Base-by-base conservation (phyloP, 2,888 invertebrate species). In the Lottia scabra region DNA sequence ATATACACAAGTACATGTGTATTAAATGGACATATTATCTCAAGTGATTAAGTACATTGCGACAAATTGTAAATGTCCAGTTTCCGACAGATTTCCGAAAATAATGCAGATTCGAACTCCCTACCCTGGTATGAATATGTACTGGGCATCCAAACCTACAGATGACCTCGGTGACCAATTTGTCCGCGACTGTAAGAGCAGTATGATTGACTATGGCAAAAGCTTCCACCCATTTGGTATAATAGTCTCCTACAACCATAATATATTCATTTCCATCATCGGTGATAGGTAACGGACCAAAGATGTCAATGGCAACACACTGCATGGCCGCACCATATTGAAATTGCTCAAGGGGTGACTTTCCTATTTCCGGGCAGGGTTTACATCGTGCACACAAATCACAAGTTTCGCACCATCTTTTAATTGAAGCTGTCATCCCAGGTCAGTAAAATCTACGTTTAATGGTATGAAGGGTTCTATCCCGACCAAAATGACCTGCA, bases 381-480 rank as follows among this genome's bases (percentile, higher is more conserved):
- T 79, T 79, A 26, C 75, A 30, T 15, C 69, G 48, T 38, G 76
- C 74, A 70, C 79, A 79, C 5, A 71, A 16, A 43, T 75, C 74
- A 72, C 77, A 79, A 19, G 65, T 26, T 45, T 65, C 46, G 63
- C 74, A 75, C 78, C 75, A 78, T 30, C 48, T 46, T 68, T 70
- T 73, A 5, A 78, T 38, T 30, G 48, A 38, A 15, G 66, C 67
- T 12, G 71, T 48, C 27, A 76, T 65, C 13, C 75, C 67, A 12
- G 78, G 75, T 72, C 79, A 79, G 44, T 74, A 75, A 66, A 76
- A 78, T 16, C 76, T 63, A 19, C 66, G 13, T 43, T 73, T 64
- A 8, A 76, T 72, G 15, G 56, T 27, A 38, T 72, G 64, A 15
- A 73, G 27, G 13, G 77, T 77, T 38, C 73, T 68, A 48, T 79